phyloP scores from a whole-genome alignment of 2,888 invertebrate species.

The Eupeodes luniger region DNA sequence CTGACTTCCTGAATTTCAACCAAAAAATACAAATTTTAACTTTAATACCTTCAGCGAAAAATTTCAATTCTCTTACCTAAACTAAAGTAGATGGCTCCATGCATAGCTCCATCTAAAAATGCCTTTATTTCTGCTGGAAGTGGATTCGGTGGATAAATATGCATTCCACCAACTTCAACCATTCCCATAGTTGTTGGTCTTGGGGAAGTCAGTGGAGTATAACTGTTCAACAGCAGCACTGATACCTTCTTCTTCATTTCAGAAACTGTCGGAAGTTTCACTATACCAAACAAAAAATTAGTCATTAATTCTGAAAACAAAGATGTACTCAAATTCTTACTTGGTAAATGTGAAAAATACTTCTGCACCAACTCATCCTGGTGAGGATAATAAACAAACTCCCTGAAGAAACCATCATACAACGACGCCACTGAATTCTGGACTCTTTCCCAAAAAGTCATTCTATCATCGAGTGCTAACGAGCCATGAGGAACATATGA shows the following conservation, averaged over 20 bases:
- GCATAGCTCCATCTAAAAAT: conserved; percentile 83
- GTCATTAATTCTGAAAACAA: neutral
- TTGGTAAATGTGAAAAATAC: conserved; percentile 80
- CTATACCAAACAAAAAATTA: conserved; percentile 72
- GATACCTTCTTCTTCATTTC: conserved; percentile 84
- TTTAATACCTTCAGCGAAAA: neutral
- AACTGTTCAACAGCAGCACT: conserved; percentile 85
- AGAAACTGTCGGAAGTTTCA: conserved; percentile 82
- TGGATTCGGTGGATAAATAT: conserved; percentile 84
- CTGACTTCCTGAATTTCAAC: conserved; percentile 82
- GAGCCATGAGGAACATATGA: conserved; percentile 85
- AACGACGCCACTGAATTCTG: conserved; percentile 84
- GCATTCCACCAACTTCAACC: conserved; percentile 86
- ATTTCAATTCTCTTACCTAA: conserved; percentile 79
- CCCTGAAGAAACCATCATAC: conserved; percentile 80
- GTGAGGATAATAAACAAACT: conserved; percentile 81
- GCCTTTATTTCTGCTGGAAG: conserved; percentile 82
- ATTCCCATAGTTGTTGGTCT: conserved; percentile 84
- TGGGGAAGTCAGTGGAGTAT: conserved; percentile 84
- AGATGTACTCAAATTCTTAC: conserved; percentile 13
- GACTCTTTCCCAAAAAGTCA: conserved; percentile 85
- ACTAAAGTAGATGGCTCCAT: conserved; percentile 85
- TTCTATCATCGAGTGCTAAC: conserved; percentile 84
- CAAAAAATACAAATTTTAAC: neutral
- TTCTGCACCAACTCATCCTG: conserved; percentile 81